phyloP scores from a whole-genome alignment of 2,113 vertebrate genomes.

The Sprattus sprattus region DNA sequence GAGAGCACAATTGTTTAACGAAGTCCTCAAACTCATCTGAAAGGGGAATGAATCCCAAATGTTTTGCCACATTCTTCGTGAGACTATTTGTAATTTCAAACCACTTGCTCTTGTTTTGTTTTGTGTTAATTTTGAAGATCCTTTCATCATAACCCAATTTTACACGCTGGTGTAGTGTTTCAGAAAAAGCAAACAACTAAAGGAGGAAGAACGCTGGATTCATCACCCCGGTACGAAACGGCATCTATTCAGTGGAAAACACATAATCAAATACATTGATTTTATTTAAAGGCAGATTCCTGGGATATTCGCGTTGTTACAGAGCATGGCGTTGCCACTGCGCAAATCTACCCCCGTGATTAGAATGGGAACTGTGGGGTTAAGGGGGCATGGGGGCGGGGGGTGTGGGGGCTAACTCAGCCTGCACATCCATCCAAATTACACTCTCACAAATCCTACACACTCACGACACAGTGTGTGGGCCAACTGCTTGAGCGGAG shows the following conservation, averaged over 20 bases:
- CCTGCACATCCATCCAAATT: constrained; percentile 40
- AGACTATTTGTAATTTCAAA: constrained; percentile 50
- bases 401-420: neutral
- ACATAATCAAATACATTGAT: neutral
- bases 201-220: neutral
- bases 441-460: constrained; percentile 30
- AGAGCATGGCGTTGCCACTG: neutral
- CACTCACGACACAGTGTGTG: constrained; percentile 54
- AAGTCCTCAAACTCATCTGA: neutral
- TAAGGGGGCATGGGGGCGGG: neutral
- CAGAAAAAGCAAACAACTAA: neutral
- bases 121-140: neutral
- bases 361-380: neutral
- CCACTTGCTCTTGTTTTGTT: constrained; percentile 10
- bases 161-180: neutral
- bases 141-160: neutral
- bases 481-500: constrained; percentile 27
- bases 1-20: neutral
- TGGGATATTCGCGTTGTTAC: neutral
- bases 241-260: neutral
- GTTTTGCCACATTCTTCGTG: constrained; percentile 49
- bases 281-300: constrained; percentile 1
- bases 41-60: constrained; percentile 50
- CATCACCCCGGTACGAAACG: neutral
- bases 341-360: neutral